Evolutionary conservation across 2,888 invertebrate species (phyloP).

Genomic region (Trissonchulus latispiculum): DNA sequence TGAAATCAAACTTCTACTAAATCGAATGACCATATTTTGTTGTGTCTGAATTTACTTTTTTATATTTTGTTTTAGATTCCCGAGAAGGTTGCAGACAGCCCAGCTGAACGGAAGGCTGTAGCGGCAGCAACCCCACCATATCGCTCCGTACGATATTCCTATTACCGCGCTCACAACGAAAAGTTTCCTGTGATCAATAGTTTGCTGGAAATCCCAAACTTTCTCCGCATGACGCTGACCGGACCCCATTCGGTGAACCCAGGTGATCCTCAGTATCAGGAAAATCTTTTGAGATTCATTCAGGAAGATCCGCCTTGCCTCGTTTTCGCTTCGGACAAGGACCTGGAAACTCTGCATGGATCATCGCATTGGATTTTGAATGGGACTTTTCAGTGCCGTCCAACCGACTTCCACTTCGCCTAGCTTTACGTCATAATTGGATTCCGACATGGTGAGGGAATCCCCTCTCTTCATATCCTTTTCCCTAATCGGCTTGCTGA

Average conservation of each 20-base stretch:
- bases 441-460: background rate
- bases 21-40: too few relatives aligned
- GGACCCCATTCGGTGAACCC: background rate
- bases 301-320: background rate
- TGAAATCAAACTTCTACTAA: too few relatives aligned
- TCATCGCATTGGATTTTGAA: background rate
- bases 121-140: background rate
- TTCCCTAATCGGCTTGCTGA: background rate
- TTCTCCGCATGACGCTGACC: background rate
- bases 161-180: background rate
- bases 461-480: background rate
- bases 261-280: background rate
- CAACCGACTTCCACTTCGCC: background rate
- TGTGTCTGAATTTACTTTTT: too few relatives aligned
- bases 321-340: background rate
- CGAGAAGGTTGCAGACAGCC: too few relatives aligned
- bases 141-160: background rate
- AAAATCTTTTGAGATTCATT: background rate
- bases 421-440: background rate
- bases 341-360: background rate
- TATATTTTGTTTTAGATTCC: too few relatives aligned
- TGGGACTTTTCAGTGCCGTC: slow-evolving; percentile 4
- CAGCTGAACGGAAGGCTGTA: background rate
- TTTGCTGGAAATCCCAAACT: background rate
- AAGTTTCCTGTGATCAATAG: background rate